Conservation (phyloP, 92 coral and sea anemone genomes). For the Bergia sp. region DNA sequence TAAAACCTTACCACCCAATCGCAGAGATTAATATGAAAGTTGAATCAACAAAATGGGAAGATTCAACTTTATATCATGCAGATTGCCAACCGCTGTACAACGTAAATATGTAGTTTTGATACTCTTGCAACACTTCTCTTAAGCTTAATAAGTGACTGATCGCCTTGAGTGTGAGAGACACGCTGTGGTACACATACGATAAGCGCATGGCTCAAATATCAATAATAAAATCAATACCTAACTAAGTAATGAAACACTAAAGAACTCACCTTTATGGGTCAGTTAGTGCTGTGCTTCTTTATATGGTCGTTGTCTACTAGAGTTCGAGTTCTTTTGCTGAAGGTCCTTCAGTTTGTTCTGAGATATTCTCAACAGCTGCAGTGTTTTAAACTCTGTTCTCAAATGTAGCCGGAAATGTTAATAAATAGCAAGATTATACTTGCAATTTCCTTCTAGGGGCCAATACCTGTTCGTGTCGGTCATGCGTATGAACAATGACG, state of each 20-base stretch:
- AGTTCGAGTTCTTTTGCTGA: not conserved
- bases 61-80: too few relatives aligned
- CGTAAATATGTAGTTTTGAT: not conserved
- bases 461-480: not conserved
- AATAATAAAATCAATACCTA: not conserved
- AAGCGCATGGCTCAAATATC: not conserved
- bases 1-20: too few relatives aligned
- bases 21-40: too few relatives aligned
- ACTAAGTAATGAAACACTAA: not conserved
- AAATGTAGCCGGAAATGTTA: not conserved
- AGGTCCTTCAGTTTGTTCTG: conserved; percentile 7
- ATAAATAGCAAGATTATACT: not conserved
- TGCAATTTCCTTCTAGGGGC: not conserved
- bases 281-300: not conserved
- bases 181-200: not conserved
- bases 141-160: not conserved
- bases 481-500: not conserved
- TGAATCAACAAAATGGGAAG: too few relatives aligned
- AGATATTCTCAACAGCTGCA: not conserved
- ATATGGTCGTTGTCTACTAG: not conserved
- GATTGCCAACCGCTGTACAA: not conserved
- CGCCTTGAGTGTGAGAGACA: not conserved
- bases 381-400: not conserved
- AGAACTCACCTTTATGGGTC: conserved; percentile 27
- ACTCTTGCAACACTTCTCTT: not conserved